phyloP scores from a whole-genome alignment of 1,140 invertebrate genomes.

The Drosophila yakuba region DNA sequence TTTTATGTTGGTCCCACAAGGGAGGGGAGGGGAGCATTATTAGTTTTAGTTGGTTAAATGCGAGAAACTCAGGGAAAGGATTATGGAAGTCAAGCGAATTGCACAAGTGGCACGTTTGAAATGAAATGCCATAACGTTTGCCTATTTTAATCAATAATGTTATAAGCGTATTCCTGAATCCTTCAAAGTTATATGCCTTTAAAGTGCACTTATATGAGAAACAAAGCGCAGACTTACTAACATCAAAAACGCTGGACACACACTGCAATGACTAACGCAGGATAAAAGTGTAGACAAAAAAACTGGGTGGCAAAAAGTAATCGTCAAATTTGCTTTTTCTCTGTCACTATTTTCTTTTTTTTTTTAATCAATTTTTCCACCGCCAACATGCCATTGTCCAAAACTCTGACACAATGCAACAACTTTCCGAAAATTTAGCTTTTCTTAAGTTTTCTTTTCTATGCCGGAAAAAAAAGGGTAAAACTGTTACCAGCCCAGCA shows the following conservation, averaged over 20 bases:
- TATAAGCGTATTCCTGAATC: neutral
- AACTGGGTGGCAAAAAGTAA: constrained; percentile 1
- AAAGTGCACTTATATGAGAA: neutral
- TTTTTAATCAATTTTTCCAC: constrained; percentile 2
- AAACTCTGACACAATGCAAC: constrained; percentile 29
- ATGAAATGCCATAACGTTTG: constrained; percentile 6
- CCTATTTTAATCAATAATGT: too few species aligned
- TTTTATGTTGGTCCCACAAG: constrained; percentile 14
- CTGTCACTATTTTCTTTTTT: constrained; percentile 2
- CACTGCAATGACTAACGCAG: neutral
- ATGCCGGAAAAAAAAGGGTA: constrained; percentile 1
- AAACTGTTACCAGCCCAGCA: constrained; percentile 7
- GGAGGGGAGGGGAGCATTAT: constrained; percentile 23
- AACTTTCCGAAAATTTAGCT: constrained; percentile 30
- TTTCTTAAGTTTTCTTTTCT: constrained; percentile 5
- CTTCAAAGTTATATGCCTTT: too few species aligned
- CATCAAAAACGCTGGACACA: constrained; percentile 1
- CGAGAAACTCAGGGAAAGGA: constrained; percentile 11
- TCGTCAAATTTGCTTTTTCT: constrained; percentile 19
- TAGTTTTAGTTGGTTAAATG: constrained; percentile 35
- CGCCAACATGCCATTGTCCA: constrained; percentile 5
- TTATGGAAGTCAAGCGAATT: constrained; percentile 20
- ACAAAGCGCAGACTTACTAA: neutral
- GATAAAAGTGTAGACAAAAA: neutral
- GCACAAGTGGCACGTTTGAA: constrained; percentile 3